Evolutionary conservation across 2,888 invertebrate species (phyloP).

Genomic region (Phengaris alcon): DNA sequence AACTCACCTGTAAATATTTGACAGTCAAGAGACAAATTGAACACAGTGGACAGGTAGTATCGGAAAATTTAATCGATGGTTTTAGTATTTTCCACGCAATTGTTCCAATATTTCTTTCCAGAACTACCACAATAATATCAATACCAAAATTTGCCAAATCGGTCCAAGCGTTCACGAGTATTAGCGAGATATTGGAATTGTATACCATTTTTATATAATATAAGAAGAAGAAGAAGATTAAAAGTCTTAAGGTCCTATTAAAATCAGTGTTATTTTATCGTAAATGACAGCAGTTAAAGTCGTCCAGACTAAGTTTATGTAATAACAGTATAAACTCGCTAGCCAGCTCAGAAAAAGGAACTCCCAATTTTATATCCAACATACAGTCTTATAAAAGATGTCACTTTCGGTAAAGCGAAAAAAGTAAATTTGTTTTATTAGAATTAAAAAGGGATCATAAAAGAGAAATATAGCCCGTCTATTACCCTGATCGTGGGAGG

Average conservation of each 20-base stretch:
- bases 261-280: neutral
- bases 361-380: constrained; percentile 14
- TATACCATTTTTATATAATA: neutral
- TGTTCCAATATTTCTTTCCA: too few species aligned
- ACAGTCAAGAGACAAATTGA: too few species aligned
- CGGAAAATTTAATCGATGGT: too few species aligned
- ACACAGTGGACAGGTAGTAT: too few species aligned
- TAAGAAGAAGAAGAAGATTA: too few species aligned
- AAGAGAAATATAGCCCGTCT: constrained; percentile 73
- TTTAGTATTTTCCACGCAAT: too few species aligned
- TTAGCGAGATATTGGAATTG: too few species aligned
- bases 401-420: constrained; percentile 51
- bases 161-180: too few species aligned
- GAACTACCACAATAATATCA: too few species aligned
- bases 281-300: neutral
- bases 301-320: neutral
- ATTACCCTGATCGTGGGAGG: constrained; percentile 70
- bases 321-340: constrained; percentile 26
- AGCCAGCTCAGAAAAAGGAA: neutral
- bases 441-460: constrained; percentile 72
- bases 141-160: too few species aligned
- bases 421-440: constrained; percentile 77
- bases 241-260: neutral
- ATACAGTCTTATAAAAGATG: constrained; percentile 29
- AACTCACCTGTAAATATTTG: too few species aligned